Conservation (phyloP, 37 sponge, comb jelly and placozoan genomes). For the Mnemiopsis leidyi region DNA sequence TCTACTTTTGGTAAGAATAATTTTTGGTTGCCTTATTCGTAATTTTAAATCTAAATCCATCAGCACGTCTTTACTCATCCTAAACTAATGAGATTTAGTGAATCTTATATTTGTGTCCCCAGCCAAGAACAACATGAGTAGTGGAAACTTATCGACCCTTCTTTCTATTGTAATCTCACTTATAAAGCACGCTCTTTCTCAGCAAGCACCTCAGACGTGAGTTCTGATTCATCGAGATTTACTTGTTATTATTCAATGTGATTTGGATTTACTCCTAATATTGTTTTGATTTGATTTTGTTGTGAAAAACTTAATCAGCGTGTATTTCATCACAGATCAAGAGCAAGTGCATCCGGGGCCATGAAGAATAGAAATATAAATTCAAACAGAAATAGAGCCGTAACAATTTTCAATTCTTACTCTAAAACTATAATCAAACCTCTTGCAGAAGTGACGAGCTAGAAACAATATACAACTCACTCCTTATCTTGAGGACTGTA, state of each 20-base stretch:
- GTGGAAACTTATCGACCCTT: constrained; percentile 51
- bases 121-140: constrained; percentile 4
- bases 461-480: constrained; percentile 55
- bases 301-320: too few species aligned
- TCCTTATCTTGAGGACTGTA: constrained; percentile 17
- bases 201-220: neutral
- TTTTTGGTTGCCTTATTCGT: too few species aligned
- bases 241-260: neutral
- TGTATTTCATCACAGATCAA: too few species aligned
- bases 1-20: neutral
- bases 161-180: constrained; percentile 52
- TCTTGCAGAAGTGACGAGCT: constrained; percentile 4
- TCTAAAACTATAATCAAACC: neutral
- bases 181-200: neutral
- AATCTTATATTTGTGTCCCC: too few species aligned
- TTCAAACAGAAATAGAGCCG: too few species aligned
- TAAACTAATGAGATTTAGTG: too few species aligned
- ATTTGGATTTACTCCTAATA: neutral
- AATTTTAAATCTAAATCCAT: too few species aligned
- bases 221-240: neutral
- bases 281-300: too few species aligned
- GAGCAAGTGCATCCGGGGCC: too few species aligned
- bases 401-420: neutral
- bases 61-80: too few species aligned
- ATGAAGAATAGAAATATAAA: too few species aligned